A percentile compares a stretch with the other conserved stretches of the same genome.
Conservation (phyloP, 2,113 vertebrate genomes). For the Pycnonotus jocosus region DNA sequence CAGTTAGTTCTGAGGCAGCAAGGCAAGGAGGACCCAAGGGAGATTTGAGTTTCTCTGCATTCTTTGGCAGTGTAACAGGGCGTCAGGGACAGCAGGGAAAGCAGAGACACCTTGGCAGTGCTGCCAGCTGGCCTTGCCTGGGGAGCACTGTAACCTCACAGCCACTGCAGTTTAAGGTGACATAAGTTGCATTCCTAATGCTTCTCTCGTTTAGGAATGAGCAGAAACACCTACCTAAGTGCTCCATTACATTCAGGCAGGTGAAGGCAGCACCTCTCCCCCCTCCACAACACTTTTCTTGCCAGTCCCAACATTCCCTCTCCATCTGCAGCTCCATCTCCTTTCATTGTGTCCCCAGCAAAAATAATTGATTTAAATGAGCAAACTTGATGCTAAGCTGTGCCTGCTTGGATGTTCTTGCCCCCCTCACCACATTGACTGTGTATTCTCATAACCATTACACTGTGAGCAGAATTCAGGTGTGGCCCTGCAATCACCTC, state of each 20-base stretch:
- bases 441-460: accelerated
- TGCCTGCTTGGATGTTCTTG: background rate
- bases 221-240: background rate
- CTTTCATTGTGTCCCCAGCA: background rate
- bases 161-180: background rate
- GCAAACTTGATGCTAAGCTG: background rate
- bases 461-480: background rate
- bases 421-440: accelerated
- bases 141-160: background rate
- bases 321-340: background rate
- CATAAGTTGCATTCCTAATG: background rate
- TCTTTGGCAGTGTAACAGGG: background rate
- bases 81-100: background rate
- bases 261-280: background rate
- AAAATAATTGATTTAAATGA: background rate
- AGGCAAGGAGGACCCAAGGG: background rate
- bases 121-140: background rate
- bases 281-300: background rate
- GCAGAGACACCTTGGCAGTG: accelerated
- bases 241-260: background rate
- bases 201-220: background rate
- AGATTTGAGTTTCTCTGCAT: accelerated
- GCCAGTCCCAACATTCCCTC: background rate
- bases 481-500: background rate
- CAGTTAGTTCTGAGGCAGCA: background rate